These are phyloP conservation scores for Entelurus aequoreus DNA, from an alignment of 2,113 vertebrate genomes.

Conservation along the genomic window DNA sequence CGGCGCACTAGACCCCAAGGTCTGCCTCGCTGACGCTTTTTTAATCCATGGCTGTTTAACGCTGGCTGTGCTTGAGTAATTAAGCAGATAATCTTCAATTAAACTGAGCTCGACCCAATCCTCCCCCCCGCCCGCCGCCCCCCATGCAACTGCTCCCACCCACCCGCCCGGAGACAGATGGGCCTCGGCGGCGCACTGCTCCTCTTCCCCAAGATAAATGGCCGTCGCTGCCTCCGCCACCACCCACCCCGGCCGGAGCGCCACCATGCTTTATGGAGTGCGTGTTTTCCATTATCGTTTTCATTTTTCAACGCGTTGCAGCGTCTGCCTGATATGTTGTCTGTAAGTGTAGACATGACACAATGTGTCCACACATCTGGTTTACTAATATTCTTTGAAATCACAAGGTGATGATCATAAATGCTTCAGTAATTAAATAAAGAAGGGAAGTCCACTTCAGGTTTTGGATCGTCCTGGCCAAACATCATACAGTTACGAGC, in stretches of 20 bases:
- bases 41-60: slow-evolving; percentile 69
- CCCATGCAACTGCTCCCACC: slow-evolving; percentile 5
- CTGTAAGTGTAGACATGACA: background rate
- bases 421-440: too few relatives aligned
- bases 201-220: slow-evolving; percentile 58
- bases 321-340: slow-evolving; percentile 22
- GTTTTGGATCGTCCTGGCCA: background rate
- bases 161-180: slow-evolving; percentile 55
- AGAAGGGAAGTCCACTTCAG: background rate
- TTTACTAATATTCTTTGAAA: too few relatives aligned
- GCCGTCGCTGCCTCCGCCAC: slow-evolving; percentile 21
- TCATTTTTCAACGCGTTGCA: slow-evolving; percentile 27
- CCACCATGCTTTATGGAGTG: slow-evolving; percentile 39
- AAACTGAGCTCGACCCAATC: slow-evolving; percentile 58
- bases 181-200: slow-evolving; percentile 37
- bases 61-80: slow-evolving; percentile 71
- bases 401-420: too few relatives aligned
- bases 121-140: slow-evolving; percentile 20
- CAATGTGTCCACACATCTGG: background rate
- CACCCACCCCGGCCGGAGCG: slow-evolving; percentile 23
- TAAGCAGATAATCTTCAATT: slow-evolving; percentile 79
- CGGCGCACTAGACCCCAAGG: slow-evolving; percentile 56
- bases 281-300: slow-evolving; percentile 24
- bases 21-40: slow-evolving; percentile 57
- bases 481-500: background rate